Base-by-base conservation (phyloP, 2,797 vertebrate genomes). In the Coranthus polyacanthus region DNA sequence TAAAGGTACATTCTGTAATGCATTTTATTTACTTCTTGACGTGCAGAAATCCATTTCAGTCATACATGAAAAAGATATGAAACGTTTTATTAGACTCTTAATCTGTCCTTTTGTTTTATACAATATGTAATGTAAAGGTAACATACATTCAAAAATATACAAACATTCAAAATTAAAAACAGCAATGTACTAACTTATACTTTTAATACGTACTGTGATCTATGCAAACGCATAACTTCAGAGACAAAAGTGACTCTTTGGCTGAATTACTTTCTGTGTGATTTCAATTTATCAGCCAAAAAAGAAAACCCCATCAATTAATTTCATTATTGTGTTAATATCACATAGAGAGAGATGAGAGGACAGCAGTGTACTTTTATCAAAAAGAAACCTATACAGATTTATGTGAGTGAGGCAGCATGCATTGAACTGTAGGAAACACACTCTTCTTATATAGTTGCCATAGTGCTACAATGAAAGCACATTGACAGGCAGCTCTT, bases 171-270 rank as follows among this genome's bases (percentile, higher is more conserved):
- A 65, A 34, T 22, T 3, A 74, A 67, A 76, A 6, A 41, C 20
- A 60, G 12, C 58, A 47, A 44, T 41, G 37, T 6, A 37, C 43
- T 9, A 37, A 46, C 5, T 4, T 1, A 64, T 22, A 53, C 44
- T 45, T 11, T 72, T 75, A 76, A 64, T 63, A 81, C 50, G 65
- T 62, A 41, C n/a, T n/a, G n/a, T n/a, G n/a, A n/a, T 66, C 52
- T 45, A 75, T 49, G 49, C 53, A 74, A 63, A 68, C n/a, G 2
- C 13, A 18, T 18, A 52, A n/a, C n/a, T n/a, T n/a, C n/a, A n/a
- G n/a, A n/a, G n/a, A n/a, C n/a, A n/a, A n/a, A n/a, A n/a, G n/a
- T n/a, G n/a, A n/a, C n/a, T n/a, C n/a, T n/a, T n/a, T n/a, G n/a
- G n/a, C n/a, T n/a, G n/a, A n/a, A n/a, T n/a, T n/a, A n/a, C n/a